Percentiles rank a stretch among this genome's conserved stretches.
phyloP scores from a whole-genome alignment of 2,888 invertebrate species.

The Schizaphis graminum region DNA sequence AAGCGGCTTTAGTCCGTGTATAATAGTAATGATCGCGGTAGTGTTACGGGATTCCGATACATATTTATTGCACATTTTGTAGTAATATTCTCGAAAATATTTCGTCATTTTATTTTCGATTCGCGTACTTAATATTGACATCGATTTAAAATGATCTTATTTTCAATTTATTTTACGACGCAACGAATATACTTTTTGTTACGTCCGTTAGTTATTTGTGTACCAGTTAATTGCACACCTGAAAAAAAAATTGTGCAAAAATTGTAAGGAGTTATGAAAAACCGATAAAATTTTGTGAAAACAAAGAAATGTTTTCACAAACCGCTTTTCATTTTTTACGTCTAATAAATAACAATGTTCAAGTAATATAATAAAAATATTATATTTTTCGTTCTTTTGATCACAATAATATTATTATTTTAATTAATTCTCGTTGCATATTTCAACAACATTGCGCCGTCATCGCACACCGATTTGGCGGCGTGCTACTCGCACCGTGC shows the following conservation, averaged over 20 bases:
- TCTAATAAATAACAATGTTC: background rate
- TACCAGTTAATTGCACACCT: background rate
- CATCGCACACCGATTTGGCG: background rate
- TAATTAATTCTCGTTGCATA: background rate
- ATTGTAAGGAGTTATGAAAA: background rate
- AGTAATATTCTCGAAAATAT: background rate
- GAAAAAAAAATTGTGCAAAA: background rate
- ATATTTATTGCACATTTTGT: background rate
- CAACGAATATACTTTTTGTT: background rate
- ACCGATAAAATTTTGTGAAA: background rate
- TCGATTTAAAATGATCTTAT: background rate
- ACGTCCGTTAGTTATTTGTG: background rate
- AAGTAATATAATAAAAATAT: background rate
- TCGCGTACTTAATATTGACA: background rate
- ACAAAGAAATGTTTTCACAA: background rate
- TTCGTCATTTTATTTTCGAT: background rate
- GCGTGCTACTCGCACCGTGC: background rate
- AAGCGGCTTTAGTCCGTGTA: background rate
- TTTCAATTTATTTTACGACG: background rate
- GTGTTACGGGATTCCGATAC: background rate
- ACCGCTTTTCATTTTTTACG: background rate
- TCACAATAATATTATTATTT: background rate
- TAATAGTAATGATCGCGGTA: background rate
- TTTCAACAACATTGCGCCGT: background rate
- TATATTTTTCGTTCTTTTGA: background rate